phyloP scores from a whole-genome alignment of 2,888 invertebrate genomes.

The Stenotaenia linearis region DNA sequence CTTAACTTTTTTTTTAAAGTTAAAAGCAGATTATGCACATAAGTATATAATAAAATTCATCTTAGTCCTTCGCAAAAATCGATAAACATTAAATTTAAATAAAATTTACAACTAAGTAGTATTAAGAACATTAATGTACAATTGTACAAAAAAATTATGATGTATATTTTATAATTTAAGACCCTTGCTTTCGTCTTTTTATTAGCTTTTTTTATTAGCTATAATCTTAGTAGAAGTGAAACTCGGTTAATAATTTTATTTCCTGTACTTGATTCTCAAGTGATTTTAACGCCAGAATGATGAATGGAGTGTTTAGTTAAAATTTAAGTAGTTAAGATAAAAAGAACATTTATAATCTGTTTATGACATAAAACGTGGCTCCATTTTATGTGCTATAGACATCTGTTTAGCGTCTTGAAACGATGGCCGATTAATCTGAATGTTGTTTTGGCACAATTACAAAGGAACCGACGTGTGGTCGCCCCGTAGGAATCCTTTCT shows the following conservation, averaged over 20 bases:
- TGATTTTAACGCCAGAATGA: background rate
- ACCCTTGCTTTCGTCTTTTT: too few species aligned
- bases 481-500: conserved; percentile 21
- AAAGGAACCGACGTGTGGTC: conserved; percentile 20
- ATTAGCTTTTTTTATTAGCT: too few species aligned
- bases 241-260: background rate
- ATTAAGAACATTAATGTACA: too few species aligned
- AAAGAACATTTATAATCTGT: background rate
- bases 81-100: background rate
- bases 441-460: conserved; percentile 23
- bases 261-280: background rate
- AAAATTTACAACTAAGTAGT: too few species aligned
- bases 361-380: background rate
- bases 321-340: background rate
- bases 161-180: too few species aligned
- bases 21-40: background rate
- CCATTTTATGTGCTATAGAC: background rate
- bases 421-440: conserved; percentile 15
- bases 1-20: background rate
- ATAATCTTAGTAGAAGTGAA: too few species aligned
- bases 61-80: background rate
- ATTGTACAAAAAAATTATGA: too few species aligned
- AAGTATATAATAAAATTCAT: background rate
- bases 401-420: background rate
- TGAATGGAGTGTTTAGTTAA: background rate